These are phyloP conservation scores for Falco naumanni DNA, from an alignment of 2,797 vertebrate genomes.

Conservation along the genomic window DNA sequence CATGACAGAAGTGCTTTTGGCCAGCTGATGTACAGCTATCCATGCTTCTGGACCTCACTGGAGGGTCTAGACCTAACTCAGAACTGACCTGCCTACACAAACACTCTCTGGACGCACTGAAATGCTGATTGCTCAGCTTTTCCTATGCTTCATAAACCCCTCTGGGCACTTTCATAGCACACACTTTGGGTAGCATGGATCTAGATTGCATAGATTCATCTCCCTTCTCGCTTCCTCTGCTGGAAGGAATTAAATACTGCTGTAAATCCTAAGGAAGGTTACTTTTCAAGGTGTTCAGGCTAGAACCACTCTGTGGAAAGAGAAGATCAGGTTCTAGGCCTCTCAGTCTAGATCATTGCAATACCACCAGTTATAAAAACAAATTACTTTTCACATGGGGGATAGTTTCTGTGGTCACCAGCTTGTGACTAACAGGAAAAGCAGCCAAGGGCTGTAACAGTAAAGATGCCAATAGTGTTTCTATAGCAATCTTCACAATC, in stretches of 20 bases:
- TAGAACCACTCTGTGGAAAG: not conserved
- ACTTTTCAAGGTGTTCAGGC: not conserved
- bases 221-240: not conserved
- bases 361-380: not conserved
- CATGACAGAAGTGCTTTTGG: not conserved
- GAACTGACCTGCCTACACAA: not conserved
- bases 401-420: not conserved
- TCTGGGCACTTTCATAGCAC: not conserved
- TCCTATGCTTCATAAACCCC: not conserved
- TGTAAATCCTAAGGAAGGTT: not conserved
- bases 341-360: not conserved
- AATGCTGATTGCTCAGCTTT: not conserved
- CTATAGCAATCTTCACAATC: not conserved
- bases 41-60: not conserved
- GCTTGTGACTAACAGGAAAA: not conserved
- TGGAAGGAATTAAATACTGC: not conserved
- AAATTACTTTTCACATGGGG: not conserved
- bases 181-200: accelerated
- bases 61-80: not conserved
- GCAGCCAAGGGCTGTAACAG: not conserved
- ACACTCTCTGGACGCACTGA: not conserved
- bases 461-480: not conserved
- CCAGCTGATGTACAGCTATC: not conserved
- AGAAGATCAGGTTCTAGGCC: not conserved
- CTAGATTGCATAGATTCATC: too few species aligned